Evolutionary conservation across 2,888 invertebrate genomes (phyloP).

Genomic region (Shargacucullia verbasci): DNA sequence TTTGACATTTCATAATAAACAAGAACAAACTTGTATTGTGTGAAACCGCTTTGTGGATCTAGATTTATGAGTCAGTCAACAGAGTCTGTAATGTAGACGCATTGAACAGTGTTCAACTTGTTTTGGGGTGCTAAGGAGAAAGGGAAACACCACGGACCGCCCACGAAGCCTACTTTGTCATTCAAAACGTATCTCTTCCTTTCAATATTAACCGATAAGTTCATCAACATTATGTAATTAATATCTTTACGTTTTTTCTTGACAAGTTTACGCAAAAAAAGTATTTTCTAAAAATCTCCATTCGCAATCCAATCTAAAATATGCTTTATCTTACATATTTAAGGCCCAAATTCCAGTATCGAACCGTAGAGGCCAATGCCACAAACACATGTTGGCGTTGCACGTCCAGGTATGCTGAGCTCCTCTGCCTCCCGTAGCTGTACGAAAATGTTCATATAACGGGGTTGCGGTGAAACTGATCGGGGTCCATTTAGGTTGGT

Average conservation of each 20-base stretch:
- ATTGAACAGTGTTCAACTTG: constrained; percentile 48
- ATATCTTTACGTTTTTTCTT: constrained; percentile 53
- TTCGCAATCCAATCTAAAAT: constrained; percentile 39
- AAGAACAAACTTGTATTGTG: constrained; percentile 30
- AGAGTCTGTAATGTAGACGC: constrained; percentile 44
- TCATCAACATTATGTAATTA: constrained; percentile 56
- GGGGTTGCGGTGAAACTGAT: constrained; percentile 46
- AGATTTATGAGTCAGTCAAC: constrained; percentile 55
- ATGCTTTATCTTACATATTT: constrained; percentile 36
- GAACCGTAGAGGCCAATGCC: constrained; percentile 77
- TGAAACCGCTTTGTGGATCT: constrained; percentile 49
- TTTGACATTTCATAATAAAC: constrained; percentile 33
- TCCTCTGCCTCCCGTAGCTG: constrained; percentile 58
- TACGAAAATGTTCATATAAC: constrained; percentile 39
- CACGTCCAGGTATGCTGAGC: constrained; percentile 68
- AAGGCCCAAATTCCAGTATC: constrained; percentile 68
- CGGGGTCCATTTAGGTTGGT: constrained; percentile 69
- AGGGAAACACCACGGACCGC: constrained; percentile 45
- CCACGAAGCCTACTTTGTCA: constrained; percentile 37
- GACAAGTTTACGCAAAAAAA: constrained; percentile 63
- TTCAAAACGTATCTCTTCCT: constrained; percentile 26
- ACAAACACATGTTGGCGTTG: constrained; percentile 84
- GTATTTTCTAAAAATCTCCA: constrained; percentile 68
- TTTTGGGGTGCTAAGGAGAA: constrained; percentile 47
- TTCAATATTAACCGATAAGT: constrained; percentile 46